Evolutionary conservation across 2,888 invertebrate species (phyloP), one percentile per base, ranked within the genome.

Genomic region (Bellardia bayeri): DNA sequence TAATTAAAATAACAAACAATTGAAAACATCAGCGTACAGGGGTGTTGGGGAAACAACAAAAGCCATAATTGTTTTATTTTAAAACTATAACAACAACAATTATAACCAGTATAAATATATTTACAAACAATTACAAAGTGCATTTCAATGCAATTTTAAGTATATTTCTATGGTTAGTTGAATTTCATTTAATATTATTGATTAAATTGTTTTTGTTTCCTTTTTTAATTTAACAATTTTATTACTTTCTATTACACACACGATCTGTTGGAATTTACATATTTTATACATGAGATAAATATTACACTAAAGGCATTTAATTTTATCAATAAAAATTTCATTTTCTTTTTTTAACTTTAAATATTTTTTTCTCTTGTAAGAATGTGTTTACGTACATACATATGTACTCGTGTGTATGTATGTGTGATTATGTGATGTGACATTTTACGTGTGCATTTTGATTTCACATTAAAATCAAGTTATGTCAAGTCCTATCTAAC

Each of bases 401-500:
- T n/a, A 23, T 23, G 23, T 23, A 23, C 23, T 23, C 23, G 23
- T 23, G 0, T 0, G 33, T 63, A 63, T 37, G 37, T 40, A n/a
- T 54, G 42, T 54, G 4, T 64, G 33, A 56, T 45, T 61, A 49
- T 63, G 51, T 58, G 64, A 23, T 23, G 23, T 23, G 87, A 84
- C 81, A 81, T 58, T 87, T 83, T 33, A 80, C 30, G 45, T 69
- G 61, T 58, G 23, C 42, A 68, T 76, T 81, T 80, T 16, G 72
- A 64, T 71, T 79, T 82, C 54, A 16, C 66, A 72, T 81, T 82
- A 74, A 86, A 81, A 64, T 76, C 80, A 71, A 85, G 69, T 75
- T 23, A 23, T 23, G 23, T 23, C 23, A 23, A 23, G 23, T 23
- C 23, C 23, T 23, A 23, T 23, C 23, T 23, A n/a, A n/a, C n/a